These are phyloP conservation scores for Psococerastis gibbosa DNA, from an alignment of 2,888 invertebrate species.

Conservation along the genomic window DNA sequence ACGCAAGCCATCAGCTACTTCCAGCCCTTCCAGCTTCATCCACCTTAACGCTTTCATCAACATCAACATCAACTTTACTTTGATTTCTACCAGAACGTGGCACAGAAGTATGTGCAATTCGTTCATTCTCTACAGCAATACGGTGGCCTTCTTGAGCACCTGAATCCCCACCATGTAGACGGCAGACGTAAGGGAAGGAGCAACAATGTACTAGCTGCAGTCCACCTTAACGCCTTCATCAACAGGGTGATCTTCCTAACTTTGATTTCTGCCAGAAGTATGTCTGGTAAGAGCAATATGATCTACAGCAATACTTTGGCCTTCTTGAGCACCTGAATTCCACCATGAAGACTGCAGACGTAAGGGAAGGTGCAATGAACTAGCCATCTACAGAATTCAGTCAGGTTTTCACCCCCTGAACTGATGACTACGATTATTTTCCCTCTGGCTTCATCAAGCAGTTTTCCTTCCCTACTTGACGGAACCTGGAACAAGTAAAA, in stretches of 20 bases:
- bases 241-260: too few relatives aligned
- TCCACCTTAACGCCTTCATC: too few relatives aligned
- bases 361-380: constrained; percentile 55
- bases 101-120: too few relatives aligned
- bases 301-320: constrained; percentile 9
- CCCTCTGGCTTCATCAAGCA: constrained; percentile 37
- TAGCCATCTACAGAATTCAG: constrained; percentile 70
- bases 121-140: not conserved
- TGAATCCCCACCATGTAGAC: constrained; percentile 75
- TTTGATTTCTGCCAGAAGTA: too few relatives aligned
- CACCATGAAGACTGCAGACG: constrained; percentile 75
- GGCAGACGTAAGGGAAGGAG: constrained; percentile 58
- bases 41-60: too few relatives aligned
- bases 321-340: constrained; percentile 48
- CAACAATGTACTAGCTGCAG: too few relatives aligned
- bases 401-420: constrained; percentile 55
- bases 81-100: too few relatives aligned
- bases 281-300: too few relatives aligned
- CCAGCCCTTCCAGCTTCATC: too few relatives aligned
- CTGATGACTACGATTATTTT: constrained; percentile 62
- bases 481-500: constrained; percentile 41
- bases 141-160: constrained; percentile 30
- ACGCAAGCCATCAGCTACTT: too few relatives aligned
- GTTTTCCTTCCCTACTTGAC: constrained; percentile 34
- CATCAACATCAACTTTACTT: too few relatives aligned